Evolutionary conservation across 2,113 vertebrate genomes (phyloP).

Genomic region (Pipa parva): DNA sequence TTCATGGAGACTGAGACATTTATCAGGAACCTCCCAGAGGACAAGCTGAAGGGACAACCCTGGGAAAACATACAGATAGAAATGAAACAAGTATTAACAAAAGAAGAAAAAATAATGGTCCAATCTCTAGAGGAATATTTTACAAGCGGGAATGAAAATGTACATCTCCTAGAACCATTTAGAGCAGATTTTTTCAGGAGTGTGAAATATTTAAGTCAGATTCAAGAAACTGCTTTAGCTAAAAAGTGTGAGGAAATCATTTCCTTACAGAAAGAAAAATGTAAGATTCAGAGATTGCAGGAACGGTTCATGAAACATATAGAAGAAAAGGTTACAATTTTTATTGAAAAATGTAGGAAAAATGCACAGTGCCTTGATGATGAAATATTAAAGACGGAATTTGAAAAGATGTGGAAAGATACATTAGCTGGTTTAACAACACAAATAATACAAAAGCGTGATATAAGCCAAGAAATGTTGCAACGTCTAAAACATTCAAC

Average conservation of each 20-base stretch:
- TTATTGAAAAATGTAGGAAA: slow-evolving; percentile 50
- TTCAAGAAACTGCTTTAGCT: slow-evolving; percentile 37
- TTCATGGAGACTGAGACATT: slow-evolving; percentile 43
- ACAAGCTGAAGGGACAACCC: slow-evolving; percentile 5
- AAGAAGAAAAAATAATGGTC: slow-evolving; percentile 24
- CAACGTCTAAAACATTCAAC: slow-evolving; percentile 52
- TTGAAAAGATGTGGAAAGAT: slow-evolving; percentile 62
- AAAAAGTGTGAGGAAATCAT: slow-evolving; percentile 43
- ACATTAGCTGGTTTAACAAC: slow-evolving; percentile 26
- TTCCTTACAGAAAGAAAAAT: slow-evolving; percentile 30
- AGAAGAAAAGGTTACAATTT: slow-evolving; percentile 49
- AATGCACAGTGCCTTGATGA: slow-evolving; percentile 46
- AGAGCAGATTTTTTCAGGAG: slow-evolving; percentile 50
- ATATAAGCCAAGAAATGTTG: slow-evolving; percentile 52
- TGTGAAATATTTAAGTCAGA: slow-evolving; percentile 46
- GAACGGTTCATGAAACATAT: neutral
- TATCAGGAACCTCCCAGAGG: slow-evolving; percentile 42
- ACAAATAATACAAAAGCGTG: slow-evolving; percentile 46
- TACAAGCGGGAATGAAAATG: slow-evolving; percentile 46
- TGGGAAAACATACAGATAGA: slow-evolving; percentile 46
- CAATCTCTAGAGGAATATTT: slow-evolving; percentile 42
- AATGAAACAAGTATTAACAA: slow-evolving; percentile 46
- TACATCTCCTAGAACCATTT: slow-evolving; percentile 52
- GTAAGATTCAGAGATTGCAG: slow-evolving; percentile 3
- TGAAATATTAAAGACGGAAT: slow-evolving; percentile 54